These are phyloP conservation scores for Aspidoscelis tigris DNA, from an alignment of 2,113 vertebrate genomes.

Conservation along the genomic window DNA sequence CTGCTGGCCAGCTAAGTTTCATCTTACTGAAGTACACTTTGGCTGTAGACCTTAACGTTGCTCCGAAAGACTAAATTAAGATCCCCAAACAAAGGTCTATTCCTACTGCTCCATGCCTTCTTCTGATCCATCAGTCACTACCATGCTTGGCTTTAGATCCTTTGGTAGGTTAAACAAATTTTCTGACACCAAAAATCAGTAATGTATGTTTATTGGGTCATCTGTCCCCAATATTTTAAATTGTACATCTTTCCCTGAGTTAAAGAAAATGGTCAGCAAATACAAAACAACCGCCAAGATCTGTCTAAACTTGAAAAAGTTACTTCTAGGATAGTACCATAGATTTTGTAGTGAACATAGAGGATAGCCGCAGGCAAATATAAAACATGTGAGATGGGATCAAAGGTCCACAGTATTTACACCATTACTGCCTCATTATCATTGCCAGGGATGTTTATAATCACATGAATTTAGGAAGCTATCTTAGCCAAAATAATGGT, in stretches of 20 bases:
- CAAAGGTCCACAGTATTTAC: background rate
- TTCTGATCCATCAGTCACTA: too few relatives aligned
- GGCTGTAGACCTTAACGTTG: too few relatives aligned
- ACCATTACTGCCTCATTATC: background rate
- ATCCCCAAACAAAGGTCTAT: too few relatives aligned
- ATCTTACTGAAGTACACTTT: too few relatives aligned
- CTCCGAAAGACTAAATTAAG: too few relatives aligned
- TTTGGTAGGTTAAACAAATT: too few relatives aligned
- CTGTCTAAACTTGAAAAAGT: background rate
- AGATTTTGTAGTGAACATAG: background rate
- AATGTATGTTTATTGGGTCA: too few relatives aligned
- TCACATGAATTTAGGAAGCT: background rate
- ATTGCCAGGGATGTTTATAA: background rate
- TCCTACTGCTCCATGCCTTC: too few relatives aligned
- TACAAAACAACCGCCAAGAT: background rate
- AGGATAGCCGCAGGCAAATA: background rate
- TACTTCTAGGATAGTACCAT: background rate
- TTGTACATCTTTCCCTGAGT: conserved; percentile 9
- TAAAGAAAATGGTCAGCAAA: background rate
- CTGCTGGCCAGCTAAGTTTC: too few relatives aligned
- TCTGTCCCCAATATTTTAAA: background rate
- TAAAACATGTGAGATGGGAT: background rate
- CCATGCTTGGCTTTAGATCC: too few relatives aligned
- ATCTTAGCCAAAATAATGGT: background rate
- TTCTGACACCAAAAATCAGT: too few relatives aligned